Percentiles rank a stretch among this genome's conserved stretches.
phyloP scores from a whole-genome alignment of 2,113 vertebrate species.

The Enhydra lutris region DNA sequence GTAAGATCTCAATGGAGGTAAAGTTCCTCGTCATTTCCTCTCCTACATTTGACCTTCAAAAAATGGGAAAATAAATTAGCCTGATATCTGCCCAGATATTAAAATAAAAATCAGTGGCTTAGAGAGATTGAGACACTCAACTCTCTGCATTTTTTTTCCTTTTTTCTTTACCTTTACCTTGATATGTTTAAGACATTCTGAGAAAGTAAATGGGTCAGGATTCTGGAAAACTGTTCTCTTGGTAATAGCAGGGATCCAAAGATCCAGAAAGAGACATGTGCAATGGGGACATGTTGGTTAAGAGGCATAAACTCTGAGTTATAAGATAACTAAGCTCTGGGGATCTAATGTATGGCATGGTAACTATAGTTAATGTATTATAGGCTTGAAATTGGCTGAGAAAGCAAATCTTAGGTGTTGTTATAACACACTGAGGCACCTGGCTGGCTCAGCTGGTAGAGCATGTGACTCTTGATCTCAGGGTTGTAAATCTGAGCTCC shows the following conservation, averaged over 20 bases:
- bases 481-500: neutral
- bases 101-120: neutral
- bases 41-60: slow-evolving; percentile 55
- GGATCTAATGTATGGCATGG: neutral
- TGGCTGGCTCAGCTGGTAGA: neutral
- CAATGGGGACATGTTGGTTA: neutral
- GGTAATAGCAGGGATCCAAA: neutral
- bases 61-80: slow-evolving; percentile 24
- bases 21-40: slow-evolving; percentile 61
- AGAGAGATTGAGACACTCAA: neutral
- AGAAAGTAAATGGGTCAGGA: neutral
- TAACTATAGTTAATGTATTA: neutral
- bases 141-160: neutral
- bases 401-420: neutral
- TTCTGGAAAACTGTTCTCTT: neutral
- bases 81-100: neutral
- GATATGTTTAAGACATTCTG: slow-evolving; percentile 1
- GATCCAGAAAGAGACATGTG: neutral
- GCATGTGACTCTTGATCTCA: neutral
- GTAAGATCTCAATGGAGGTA: neutral
- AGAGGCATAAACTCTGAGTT: neutral
- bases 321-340: neutral
- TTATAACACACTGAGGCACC: neutral
- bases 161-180: neutral
- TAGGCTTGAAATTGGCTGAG: neutral